A percentile compares a stretch with the other conserved stretches of the same genome.
Conservation (phyloP, 1,140 invertebrate genomes). For the Diorhabda elongata region DNA sequence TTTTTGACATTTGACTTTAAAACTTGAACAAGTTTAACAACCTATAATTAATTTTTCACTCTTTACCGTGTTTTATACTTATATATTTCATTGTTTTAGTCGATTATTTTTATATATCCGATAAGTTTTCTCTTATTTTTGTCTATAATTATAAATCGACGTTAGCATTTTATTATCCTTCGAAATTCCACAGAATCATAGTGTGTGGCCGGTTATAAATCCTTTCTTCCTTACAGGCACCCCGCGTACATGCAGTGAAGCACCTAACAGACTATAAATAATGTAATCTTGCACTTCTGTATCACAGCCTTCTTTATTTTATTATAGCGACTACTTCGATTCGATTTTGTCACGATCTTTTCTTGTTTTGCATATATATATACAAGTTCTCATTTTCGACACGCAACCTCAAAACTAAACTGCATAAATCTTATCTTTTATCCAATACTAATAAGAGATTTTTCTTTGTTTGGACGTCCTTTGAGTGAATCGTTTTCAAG, state of each 20-base stretch:
- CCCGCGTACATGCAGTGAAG: constrained; percentile 26
- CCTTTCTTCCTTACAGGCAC: constrained; percentile 28
- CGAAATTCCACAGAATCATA: constrained; percentile 23
- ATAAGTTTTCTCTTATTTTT: too few relatives aligned
- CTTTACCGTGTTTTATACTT: too few relatives aligned
- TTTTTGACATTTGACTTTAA: too few relatives aligned
- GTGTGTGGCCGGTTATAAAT: constrained; percentile 32
- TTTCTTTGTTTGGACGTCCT: too few relatives aligned
- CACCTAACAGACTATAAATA: constrained; percentile 32
- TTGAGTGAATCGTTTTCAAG: too few relatives aligned
- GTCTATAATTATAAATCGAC: constrained; percentile 12
- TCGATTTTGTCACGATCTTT: background rate
- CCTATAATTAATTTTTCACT: too few relatives aligned
- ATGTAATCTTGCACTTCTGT: constrained; percentile 21
- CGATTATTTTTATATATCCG: too few relatives aligned
- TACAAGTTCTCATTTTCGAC: background rate
- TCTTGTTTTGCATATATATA: background rate
- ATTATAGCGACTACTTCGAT: background rate
- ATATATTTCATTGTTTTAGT: too few relatives aligned
- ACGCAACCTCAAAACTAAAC: background rate
- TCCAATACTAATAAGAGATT: too few relatives aligned
- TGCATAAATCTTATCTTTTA: too few relatives aligned
- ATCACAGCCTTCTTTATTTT: constrained; percentile 11
- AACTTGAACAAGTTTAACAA: too few relatives aligned
- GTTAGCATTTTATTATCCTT: constrained; percentile 10